phyloP scores from a whole-genome alignment of 2,113 vertebrate genomes.

The Jaculus jaculus region DNA sequence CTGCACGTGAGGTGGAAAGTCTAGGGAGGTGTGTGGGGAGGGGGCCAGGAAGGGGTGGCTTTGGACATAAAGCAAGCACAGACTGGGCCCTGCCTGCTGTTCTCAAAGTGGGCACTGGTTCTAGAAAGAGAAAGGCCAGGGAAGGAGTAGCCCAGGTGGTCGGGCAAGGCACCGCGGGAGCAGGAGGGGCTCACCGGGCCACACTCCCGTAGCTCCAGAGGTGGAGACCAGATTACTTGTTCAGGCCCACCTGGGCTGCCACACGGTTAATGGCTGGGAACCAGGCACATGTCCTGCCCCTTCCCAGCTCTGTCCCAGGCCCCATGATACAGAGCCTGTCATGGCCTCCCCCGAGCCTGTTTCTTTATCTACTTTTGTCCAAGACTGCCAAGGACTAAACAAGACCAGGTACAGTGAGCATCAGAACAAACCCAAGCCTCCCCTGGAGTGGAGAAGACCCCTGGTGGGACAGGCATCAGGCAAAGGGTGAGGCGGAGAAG shows the following conservation, averaged over 20 bases:
- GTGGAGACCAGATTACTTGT: neutral
- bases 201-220: neutral
- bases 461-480: fast-evolving
- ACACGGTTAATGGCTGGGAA: neutral
- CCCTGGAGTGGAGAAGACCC: fast-evolving
- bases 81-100: neutral
- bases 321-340: neutral
- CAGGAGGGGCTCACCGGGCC: neutral
- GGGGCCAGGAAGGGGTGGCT: too few species aligned
- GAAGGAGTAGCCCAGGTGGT: neutral
- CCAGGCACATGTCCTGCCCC: neutral
- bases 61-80: neutral
- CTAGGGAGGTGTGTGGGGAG: neutral
- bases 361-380: neutral
- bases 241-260: neutral
- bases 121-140: neutral
- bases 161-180: neutral
- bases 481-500: neutral
- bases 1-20: fast-evolving
- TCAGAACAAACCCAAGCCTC: fast-evolving
- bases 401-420: fast-evolving
- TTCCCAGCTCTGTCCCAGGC: neutral
- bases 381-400: neutral
- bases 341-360: neutral
- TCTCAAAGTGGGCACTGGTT: neutral